phyloP scores from a whole-genome alignment of 2,113 vertebrate genomes.

The Poecile atricapillus region DNA sequence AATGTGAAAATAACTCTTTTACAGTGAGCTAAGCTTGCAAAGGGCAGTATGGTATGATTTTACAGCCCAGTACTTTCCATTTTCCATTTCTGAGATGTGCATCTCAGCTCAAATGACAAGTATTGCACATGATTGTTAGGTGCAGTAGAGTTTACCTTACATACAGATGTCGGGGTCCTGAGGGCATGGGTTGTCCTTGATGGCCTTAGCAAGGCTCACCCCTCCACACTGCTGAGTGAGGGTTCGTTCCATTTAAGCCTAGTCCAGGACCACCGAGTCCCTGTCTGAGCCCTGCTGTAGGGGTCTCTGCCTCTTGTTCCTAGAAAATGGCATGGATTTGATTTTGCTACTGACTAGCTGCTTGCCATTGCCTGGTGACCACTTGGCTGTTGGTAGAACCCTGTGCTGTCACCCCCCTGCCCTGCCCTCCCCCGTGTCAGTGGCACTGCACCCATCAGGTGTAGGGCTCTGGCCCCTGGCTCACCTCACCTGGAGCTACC shows the following conservation, averaged over 20 bases:
- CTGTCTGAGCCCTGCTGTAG: neutral
- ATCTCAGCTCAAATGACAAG: neutral
- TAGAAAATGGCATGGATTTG: neutral
- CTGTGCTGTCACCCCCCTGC: neutral
- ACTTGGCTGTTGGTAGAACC: neutral
- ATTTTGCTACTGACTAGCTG: neutral
- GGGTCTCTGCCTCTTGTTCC: neutral
- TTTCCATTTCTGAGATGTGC: neutral
- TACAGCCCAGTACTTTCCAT: conserved; percentile 8
- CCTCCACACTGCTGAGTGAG: neutral
- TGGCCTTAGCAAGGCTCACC: neutral
- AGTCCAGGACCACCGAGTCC: neutral
- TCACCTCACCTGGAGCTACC: accelerated
- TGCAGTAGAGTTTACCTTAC: neutral
- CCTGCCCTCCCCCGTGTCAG: neutral
- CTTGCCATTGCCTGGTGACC: neutral
- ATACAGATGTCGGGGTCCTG: neutral
- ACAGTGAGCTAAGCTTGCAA: neutral
- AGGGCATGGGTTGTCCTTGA: neutral
- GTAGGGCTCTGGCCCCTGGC: neutral
- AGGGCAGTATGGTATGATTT: conserved; percentile 11
- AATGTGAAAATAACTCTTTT: conserved; percentile 16
- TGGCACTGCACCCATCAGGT: neutral
- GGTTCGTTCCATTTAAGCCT: neutral
- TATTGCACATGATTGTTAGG: neutral